A percentile compares a stretch with the other conserved stretches of the same genome.
phyloP scores from a whole-genome alignment of 2,113 vertebrate genomes.

The Orthonyx spaldingii region DNA sequence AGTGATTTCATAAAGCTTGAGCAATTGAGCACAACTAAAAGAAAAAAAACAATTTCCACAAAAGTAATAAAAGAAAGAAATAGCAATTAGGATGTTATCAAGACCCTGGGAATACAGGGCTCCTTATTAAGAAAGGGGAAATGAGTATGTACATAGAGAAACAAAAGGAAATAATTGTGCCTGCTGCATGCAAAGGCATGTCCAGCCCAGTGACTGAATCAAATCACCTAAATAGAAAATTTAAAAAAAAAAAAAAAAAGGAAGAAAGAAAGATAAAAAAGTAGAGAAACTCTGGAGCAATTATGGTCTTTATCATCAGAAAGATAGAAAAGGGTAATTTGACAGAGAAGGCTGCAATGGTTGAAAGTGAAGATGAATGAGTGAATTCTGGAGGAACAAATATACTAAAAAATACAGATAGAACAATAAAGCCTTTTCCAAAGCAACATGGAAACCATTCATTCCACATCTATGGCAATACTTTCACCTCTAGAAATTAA shows the following conservation, averaged over 20 bases:
- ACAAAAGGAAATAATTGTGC: background rate
- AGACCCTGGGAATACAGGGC: background rate
- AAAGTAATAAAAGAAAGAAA: background rate
- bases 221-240: background rate
- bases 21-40: background rate
- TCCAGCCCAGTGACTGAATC: background rate
- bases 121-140: background rate
- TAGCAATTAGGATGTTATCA: background rate
- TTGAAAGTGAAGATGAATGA: background rate
- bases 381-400: background rate
- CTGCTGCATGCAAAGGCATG: background rate
- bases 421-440: background rate
- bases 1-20: background rate
- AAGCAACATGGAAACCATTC: background rate
- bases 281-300: background rate
- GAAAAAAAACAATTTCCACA: background rate
- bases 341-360: background rate
- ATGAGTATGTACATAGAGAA: background rate
- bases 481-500: background rate
- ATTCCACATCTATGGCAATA: background rate
- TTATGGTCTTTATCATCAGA: background rate
- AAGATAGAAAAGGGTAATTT: background rate
- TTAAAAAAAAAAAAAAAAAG: background rate
- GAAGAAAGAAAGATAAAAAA: background rate
- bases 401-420: background rate